A percentile compares a stretch with the other conserved stretches of the same genome.
These are phyloP conservation scores for Notocelia uddmanniana DNA, from an alignment of 2,888 invertebrate genomes.

Conservation along the genomic window DNA sequence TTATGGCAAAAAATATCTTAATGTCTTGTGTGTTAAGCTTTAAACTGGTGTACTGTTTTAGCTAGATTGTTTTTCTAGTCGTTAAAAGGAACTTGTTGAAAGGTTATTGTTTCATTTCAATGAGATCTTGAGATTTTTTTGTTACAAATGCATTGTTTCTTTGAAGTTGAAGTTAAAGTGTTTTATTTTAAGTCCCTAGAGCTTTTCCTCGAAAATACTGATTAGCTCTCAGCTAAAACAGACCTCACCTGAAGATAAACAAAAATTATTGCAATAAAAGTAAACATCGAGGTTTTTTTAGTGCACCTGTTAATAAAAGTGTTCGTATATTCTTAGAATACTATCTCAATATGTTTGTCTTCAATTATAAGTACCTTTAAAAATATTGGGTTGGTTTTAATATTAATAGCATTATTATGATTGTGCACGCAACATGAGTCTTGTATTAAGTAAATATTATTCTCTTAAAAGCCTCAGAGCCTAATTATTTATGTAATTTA, in stretches of 20 bases:
- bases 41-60: neutral
- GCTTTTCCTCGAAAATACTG: neutral
- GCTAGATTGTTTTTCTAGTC: neutral
- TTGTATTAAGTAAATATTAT: too few species aligned
- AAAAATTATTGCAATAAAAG: neutral
- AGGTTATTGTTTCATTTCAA: slow-evolving; percentile 32
- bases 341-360: too few species aligned
- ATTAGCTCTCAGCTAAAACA: too few species aligned
- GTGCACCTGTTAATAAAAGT: too few species aligned
- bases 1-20: neutral
- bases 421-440: too few species aligned
- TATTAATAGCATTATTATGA: too few species aligned
- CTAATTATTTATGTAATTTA: too few species aligned
- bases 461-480: too few species aligned
- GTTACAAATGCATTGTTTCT: slow-evolving; percentile 30
- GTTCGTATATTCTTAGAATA: too few species aligned
- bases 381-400: too few species aligned
- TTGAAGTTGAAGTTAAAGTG: slow-evolving; percentile 27
- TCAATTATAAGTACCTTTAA: too few species aligned
- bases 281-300: neutral
- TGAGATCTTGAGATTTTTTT: slow-evolving; percentile 28
- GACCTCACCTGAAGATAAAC: neutral
- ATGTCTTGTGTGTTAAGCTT: neutral
- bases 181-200: neutral
- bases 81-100: neutral